Evolutionary conservation across 2,888 invertebrate genomes (phyloP).

Genomic region (Exephanes ischioxanthus): DNA sequence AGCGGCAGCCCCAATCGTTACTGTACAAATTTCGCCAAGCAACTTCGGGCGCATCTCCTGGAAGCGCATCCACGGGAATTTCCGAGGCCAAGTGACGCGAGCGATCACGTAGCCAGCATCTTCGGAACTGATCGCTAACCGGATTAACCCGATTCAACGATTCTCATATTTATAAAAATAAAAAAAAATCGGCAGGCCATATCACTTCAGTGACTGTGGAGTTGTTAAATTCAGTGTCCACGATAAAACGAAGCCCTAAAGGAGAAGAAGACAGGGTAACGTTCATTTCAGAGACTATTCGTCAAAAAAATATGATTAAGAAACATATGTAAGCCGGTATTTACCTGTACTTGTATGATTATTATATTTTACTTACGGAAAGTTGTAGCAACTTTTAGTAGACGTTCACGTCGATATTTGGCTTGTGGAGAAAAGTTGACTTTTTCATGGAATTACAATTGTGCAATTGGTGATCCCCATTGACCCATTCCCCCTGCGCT

Average conservation of each 20-base stretch:
- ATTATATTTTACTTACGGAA: no score
- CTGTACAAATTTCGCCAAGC: conserved; percentile 89
- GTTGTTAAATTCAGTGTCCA: background rate
- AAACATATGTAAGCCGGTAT: no score
- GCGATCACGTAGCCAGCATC: conserved; percentile 86
- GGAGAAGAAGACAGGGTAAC: background rate
- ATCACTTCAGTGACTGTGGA: background rate
- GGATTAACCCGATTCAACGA: conserved; percentile 20
- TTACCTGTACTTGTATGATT: no score
- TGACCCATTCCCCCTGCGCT: no score
- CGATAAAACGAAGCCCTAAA: background rate
- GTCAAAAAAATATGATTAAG: no score
- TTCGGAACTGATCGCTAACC: conserved; percentile 81
- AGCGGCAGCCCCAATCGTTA: conserved; percentile 85
- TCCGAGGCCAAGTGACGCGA: conserved; percentile 85
- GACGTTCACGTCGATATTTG: no score
- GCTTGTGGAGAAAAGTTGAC: no score
- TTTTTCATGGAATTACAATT: no score
- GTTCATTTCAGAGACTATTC: no score
- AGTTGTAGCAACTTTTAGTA: no score
- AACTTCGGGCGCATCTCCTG: conserved; percentile 89
- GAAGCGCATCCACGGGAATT: conserved; percentile 87
- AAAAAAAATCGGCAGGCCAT: no score
- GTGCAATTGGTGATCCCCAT: no score
- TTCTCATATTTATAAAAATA: background rate